phyloP scores from a whole-genome alignment of 1,140 invertebrate species.

The Apocrypta bakeri region DNA sequence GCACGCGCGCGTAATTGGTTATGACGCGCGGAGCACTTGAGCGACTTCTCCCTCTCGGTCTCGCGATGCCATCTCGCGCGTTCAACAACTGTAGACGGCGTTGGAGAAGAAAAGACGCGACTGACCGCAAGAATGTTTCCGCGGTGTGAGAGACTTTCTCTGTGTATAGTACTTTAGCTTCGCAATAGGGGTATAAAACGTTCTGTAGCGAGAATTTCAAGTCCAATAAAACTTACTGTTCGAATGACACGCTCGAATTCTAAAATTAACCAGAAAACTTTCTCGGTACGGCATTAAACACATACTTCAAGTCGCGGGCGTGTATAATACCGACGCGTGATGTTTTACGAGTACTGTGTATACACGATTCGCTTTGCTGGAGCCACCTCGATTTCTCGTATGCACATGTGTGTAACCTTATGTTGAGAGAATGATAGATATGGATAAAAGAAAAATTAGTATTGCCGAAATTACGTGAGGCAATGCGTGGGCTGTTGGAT shows the following conservation, averaged over 20 bases:
- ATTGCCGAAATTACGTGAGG: neutral
- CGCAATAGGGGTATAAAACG: neutral
- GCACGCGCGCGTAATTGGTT: conserved; percentile 34
- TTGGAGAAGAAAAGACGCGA: neutral
- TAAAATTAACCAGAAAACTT: neutral
- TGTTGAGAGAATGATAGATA: too few relatives aligned
- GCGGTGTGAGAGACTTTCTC: too few relatives aligned
- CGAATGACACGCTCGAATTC: neutral
- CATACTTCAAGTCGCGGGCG: neutral
- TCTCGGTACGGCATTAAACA: neutral
- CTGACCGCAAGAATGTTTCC: neutral
- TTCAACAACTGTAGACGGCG: neutral
- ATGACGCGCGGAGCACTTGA: conserved; percentile 33
- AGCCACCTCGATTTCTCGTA: neutral
- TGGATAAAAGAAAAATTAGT: neutral
- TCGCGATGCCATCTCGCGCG: neutral
- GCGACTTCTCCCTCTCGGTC: conserved; percentile 6
- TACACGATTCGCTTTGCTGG: too few relatives aligned
- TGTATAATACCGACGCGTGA: too few relatives aligned
- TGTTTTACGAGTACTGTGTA: conserved; percentile 6
- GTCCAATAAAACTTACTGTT: neutral
- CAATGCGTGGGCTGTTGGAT: neutral
- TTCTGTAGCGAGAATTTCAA: neutral
- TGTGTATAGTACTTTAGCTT: too few relatives aligned
- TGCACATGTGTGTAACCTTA: neutral